Conservation (phyloP, 2,888 invertebrate genomes). For the Volucella bombylans region DNA sequence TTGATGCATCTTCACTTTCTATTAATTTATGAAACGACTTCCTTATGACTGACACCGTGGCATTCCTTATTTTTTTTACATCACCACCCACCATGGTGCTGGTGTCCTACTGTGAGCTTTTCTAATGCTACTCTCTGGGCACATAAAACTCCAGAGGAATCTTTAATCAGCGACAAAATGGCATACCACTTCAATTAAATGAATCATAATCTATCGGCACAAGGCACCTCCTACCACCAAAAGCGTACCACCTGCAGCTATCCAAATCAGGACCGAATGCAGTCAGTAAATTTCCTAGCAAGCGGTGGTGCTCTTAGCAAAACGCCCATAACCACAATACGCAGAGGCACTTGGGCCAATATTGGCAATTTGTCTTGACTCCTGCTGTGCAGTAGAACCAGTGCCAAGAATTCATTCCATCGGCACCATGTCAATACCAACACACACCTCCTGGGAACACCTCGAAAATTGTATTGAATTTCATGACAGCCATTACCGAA, state of each 20-base stretch:
- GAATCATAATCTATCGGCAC: constrained; percentile 36
- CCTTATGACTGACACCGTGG: too few species aligned
- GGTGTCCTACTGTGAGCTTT: too few species aligned
- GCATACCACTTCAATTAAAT: constrained; percentile 48
- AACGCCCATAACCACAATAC: constrained; percentile 59
- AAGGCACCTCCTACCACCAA: constrained; percentile 55
- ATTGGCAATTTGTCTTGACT: constrained; percentile 22
- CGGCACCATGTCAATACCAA: constrained; percentile 26
- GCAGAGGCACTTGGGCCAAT: constrained; percentile 6
- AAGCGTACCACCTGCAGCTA: neutral
- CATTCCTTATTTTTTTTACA: too few species aligned
- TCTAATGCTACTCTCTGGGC: too few species aligned
- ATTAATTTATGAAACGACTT: too few species aligned
- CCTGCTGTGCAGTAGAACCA: constrained; percentile 41
- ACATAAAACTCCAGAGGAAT: neutral
- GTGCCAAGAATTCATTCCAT: neutral
- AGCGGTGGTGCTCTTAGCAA: constrained; percentile 34
- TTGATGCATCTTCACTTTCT: too few species aligned
- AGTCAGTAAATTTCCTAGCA: constrained; percentile 30
- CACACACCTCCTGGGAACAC: constrained; percentile 28
- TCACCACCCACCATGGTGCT: too few species aligned
- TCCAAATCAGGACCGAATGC: constrained; percentile 38
- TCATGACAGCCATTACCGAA: constrained; percentile 73
- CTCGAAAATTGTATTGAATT: constrained; percentile 69
- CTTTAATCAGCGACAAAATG: constrained; percentile 58